Conservation (phyloP, 2,113 vertebrate genomes). For the Diadophis punctatus region DNA sequence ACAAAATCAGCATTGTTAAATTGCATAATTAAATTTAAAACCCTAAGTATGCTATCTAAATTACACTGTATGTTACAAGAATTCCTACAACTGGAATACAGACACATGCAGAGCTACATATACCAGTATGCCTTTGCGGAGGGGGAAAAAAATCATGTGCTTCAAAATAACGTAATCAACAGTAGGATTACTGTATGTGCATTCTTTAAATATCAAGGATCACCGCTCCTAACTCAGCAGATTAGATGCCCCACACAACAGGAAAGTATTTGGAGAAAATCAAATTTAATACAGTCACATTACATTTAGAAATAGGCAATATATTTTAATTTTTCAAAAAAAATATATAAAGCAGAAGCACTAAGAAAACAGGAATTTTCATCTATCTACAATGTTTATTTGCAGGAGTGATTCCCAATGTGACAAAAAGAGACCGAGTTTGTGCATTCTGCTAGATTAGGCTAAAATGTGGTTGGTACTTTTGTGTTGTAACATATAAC, state of each 20-base stretch:
- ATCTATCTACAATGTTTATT: neutral
- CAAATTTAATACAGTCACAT: neutral
- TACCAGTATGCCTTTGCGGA: neutral
- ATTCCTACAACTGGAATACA: neutral
- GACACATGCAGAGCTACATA: neutral
- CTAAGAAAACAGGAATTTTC: neutral
- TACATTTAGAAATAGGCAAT: neutral
- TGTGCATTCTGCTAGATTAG: neutral
- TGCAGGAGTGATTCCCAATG: neutral
- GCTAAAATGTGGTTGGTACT: neutral
- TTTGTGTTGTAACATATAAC: neutral
- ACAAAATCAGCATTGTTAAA: neutral
- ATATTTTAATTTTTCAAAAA: neutral
- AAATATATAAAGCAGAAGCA: neutral
- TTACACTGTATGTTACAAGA: neutral
- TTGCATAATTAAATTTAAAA: neutral
- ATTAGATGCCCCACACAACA: neutral
- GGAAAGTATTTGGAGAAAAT: neutral
- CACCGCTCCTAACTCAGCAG: neutral
- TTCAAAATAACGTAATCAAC: neutral
- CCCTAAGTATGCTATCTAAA: neutral
- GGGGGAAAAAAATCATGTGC: neutral
- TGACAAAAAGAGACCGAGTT: neutral
- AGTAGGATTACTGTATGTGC: neutral
- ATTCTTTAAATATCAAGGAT: neutral